Percentiles rank a stretch among this genome's conserved stretches.
Conservation (phyloP, 2,888 invertebrate genomes). For the Meghimatium bilineatum region DNA sequence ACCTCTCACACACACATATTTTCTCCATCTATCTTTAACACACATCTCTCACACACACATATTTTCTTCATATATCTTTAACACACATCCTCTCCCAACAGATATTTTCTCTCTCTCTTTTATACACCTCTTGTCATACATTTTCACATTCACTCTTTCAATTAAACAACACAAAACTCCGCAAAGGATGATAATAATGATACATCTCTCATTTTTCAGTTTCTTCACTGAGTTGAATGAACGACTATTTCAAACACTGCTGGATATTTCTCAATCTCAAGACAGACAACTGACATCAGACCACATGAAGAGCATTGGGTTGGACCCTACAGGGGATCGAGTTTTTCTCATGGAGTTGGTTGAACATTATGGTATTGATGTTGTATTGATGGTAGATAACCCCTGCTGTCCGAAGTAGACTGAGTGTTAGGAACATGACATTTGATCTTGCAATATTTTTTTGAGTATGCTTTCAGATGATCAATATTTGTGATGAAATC, state of each 20-base stretch:
- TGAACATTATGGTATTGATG: slow-evolving; percentile 78
- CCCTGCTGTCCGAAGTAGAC: slow-evolving; percentile 76
- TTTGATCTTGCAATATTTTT: no score
- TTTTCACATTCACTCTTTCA: no score
- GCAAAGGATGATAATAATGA: no score
- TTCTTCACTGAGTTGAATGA: slow-evolving; percentile 77
- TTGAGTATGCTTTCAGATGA: no score
- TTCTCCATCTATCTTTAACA: not conserved
- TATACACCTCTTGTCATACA: no score
- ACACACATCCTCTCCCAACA: not conserved
- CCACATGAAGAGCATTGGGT: slow-evolving; percentile 76
- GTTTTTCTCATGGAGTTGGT: slow-evolving; percentile 77
- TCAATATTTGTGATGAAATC: no score
- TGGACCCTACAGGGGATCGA: slow-evolving; percentile 76
- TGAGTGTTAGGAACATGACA: not conserved
- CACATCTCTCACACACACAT: no score
- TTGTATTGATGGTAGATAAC: slow-evolving; percentile 76
- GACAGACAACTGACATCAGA: slow-evolving; percentile 76
- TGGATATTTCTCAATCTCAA: slow-evolving; percentile 75
- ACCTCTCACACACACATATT: no score
- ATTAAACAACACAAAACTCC: no score
- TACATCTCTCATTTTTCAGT: slow-evolving; percentile 59
- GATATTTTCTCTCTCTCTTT: not conserved
- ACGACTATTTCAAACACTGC: slow-evolving; percentile 74
- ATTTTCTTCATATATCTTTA: not conserved